Percentiles rank a stretch among this genome's conserved stretches.
phyloP scores from a whole-genome alignment of 1,140 invertebrate species.

The Dufourea novaeangliae region DNA sequence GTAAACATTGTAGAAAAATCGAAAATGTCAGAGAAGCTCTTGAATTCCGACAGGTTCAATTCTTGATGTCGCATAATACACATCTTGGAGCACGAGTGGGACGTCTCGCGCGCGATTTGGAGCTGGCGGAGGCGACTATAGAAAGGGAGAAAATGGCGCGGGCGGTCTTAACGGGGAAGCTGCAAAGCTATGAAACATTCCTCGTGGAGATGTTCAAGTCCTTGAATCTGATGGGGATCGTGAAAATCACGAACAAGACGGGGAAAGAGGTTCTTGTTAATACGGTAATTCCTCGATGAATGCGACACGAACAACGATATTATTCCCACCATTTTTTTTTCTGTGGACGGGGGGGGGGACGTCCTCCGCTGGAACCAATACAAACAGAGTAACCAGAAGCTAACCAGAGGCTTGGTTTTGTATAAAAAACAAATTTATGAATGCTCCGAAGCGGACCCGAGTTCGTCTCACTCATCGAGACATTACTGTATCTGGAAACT shows the following conservation, averaged over 20 bases:
- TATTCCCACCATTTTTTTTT: too few relatives aligned
- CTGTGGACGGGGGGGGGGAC: too few relatives aligned
- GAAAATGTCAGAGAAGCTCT: background rate
- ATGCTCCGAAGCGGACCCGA: too few relatives aligned
- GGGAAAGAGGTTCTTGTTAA: slow-evolving; percentile 12
- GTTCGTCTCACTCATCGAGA: too few relatives aligned
- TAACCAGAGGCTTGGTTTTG: too few relatives aligned
- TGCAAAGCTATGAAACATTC: slow-evolving; percentile 8
- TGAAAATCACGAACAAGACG: background rate
- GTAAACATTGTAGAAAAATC: too few relatives aligned
- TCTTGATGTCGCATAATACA: slow-evolving; percentile 9
- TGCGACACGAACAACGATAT: too few relatives aligned
- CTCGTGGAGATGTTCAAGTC: slow-evolving; percentile 6
- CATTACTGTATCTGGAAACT: too few relatives aligned
- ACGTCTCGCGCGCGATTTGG: slow-evolving; percentile 6
- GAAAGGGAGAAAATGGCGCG: background rate
- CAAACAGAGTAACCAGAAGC: too few relatives aligned
- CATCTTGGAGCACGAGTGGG: background rate
- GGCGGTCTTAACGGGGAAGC: background rate
- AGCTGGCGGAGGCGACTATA: background rate
- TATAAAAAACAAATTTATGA: too few relatives aligned
- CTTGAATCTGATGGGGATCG: background rate
- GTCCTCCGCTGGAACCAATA: too few relatives aligned
- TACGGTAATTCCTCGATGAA: too few relatives aligned
- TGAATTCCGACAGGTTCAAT: background rate